phyloP scores from a whole-genome alignment of 2,888 invertebrate genomes.

The Dicycla oo region DNA sequence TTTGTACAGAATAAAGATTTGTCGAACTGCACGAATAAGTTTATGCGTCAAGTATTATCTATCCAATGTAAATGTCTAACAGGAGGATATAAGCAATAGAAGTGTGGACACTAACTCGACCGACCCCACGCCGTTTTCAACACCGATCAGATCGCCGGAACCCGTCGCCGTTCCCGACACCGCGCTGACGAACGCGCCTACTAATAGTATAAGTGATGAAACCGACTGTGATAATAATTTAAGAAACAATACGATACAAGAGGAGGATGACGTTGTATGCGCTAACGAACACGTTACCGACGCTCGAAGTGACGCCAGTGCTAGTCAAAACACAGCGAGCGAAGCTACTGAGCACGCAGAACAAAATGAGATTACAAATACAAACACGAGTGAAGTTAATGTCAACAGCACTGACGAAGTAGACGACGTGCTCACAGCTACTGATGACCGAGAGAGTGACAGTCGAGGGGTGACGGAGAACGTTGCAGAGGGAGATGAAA shows the following conservation, averaged over 20 bases:
- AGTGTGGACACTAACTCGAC: slow-evolving; percentile 81
- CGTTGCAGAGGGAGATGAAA: slow-evolving; percentile 10
- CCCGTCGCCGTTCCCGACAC: slow-evolving; percentile 49
- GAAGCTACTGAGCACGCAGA: slow-evolving; percentile 40
- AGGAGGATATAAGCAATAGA: slow-evolving; percentile 87
- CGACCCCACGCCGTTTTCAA: slow-evolving; percentile 83
- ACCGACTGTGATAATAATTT: slow-evolving; percentile 89
- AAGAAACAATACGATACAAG: slow-evolving; percentile 79
- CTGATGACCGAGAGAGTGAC: slow-evolving; percentile 28
- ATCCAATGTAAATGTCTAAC: slow-evolving; percentile 83
- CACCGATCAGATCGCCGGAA: slow-evolving; percentile 82
- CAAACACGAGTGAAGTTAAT: slow-evolving; percentile 29
- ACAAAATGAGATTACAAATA: slow-evolving; percentile 48
- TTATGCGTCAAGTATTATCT: slow-evolving; percentile 77
- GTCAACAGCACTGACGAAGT: slow-evolving; percentile 41
- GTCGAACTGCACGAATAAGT: slow-evolving; percentile 74
- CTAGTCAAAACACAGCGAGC: slow-evolving; percentile 71
- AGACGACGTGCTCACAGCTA: slow-evolving; percentile 33
- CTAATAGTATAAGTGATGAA: slow-evolving; percentile 85
- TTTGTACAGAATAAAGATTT: slow-evolving; percentile 15
- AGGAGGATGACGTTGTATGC: slow-evolving; percentile 88
- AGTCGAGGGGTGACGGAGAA: slow-evolving; percentile 25
- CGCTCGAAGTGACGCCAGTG: slow-evolving; percentile 77
- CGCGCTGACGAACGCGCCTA: slow-evolving; percentile 56
- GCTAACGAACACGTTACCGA: slow-evolving; percentile 76